Conservation (phyloP, 2,113 vertebrate genomes). For the Oostethus manadensis region DNA sequence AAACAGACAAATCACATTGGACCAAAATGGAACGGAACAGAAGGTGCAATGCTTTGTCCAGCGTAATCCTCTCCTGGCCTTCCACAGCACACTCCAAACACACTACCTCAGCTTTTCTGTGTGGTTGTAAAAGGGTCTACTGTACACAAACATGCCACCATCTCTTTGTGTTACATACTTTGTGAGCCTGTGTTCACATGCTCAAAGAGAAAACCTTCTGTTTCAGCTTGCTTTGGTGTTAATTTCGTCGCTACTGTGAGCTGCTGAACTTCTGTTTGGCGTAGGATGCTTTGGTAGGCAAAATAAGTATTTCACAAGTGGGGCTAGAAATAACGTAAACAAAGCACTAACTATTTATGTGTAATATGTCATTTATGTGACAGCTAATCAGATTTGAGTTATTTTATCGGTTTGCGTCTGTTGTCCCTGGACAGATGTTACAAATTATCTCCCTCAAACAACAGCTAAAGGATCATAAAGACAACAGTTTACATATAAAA, state of each 20-base stretch:
- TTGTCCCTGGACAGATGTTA: no score
- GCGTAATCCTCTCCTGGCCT: slow-evolving; percentile 1
- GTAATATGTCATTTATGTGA: no score
- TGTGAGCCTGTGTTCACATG: slow-evolving; percentile 15
- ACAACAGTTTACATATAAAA: no score
- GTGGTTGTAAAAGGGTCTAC: slow-evolving; percentile 9
- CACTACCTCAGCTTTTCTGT: no score
- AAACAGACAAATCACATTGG: slow-evolving; percentile 41
- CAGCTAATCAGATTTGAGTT: no score
- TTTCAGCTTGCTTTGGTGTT: slow-evolving; percentile 7
- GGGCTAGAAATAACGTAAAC: no score
- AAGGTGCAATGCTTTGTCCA: slow-evolving; percentile 39
- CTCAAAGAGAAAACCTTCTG: slow-evolving; percentile 13
- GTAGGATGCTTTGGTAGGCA: background rate
- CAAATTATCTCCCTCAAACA: no score
- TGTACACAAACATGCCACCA: slow-evolving; percentile 30
- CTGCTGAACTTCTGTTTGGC: background rate
- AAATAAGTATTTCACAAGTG: background rate
- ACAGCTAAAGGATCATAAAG: no score
- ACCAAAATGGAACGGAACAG: slow-evolving; percentile 25
- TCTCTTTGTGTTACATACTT: slow-evolving; percentile 6
- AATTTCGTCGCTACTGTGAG: background rate
- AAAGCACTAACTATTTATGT: no score
- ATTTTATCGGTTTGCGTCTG: no score
- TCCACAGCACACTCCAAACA: slow-evolving; percentile 45